Evolutionary conservation across 2,797 vertebrate species (phyloP).

Genomic region (Liparis tanakae): DNA sequence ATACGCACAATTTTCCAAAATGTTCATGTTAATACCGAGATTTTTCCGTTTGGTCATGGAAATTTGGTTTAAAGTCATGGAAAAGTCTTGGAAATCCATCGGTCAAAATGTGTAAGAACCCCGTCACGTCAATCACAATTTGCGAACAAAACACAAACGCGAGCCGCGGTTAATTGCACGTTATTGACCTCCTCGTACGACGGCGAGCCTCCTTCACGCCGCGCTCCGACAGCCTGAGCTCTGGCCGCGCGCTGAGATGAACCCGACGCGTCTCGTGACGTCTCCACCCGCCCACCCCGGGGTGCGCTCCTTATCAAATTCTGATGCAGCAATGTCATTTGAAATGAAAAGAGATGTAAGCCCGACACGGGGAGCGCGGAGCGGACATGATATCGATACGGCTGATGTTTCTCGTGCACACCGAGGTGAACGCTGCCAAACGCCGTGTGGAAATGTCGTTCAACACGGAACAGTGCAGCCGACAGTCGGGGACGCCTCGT

Average conservation of each 20-base stretch:
- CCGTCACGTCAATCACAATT: neutral
- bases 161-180: neutral
- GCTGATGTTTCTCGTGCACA: constrained; percentile 5
- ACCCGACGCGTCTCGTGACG: neutral
- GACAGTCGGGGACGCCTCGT: neutral
- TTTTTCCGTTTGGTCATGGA: too few relatives aligned
- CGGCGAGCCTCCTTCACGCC: neutral
- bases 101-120: too few relatives aligned
- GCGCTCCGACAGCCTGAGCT: neutral
- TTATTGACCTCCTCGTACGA: constrained; percentile 6
- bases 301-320: constrained; percentile 8
- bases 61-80: too few relatives aligned
- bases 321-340: neutral
- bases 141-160: neutral
- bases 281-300: neutral
- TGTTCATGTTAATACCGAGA: too few relatives aligned
- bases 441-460: constrained; percentile 22
- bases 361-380: constrained; percentile 20
- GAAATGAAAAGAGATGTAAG: constrained; percentile 37
- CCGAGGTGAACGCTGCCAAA: constrained; percentile 2
- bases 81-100: too few relatives aligned
- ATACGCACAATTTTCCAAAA: too few relatives aligned
- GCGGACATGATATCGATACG: constrained; percentile 11
- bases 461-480: neutral
- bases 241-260: neutral